A percentile compares a stretch with the other conserved stretches of the same genome.
Evolutionary conservation across 2,113 vertebrate genomes (phyloP).

Genomic region (Osmerus eperlanus): DNA sequence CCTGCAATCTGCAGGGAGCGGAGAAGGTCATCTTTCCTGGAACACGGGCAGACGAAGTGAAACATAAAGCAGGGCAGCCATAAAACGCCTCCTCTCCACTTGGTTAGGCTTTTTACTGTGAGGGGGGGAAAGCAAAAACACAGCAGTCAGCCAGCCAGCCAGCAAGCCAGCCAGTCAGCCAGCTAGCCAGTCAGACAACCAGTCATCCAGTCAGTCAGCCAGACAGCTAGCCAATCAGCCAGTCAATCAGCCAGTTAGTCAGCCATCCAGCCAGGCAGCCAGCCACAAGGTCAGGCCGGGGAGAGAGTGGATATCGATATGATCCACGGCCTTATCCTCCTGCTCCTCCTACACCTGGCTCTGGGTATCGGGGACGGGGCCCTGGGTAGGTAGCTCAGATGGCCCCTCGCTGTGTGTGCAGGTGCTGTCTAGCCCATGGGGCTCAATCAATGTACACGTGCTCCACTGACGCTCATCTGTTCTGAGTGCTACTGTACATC

Average conservation of each 20-base stretch:
- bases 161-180: no score
- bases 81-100: slow-evolving; percentile 41
- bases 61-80: slow-evolving; percentile 47
- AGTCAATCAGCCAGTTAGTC: no score
- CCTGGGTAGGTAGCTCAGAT: not conserved
- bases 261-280: not conserved
- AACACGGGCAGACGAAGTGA: slow-evolving; percentile 49
- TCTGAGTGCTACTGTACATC: slow-evolving; percentile 36
- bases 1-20: slow-evolving; percentile 51
- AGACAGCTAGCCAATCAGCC: not conserved
- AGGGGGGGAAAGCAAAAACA: not conserved
- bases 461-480: slow-evolving; percentile 52
- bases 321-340: slow-evolving; percentile 36
- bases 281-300: slow-evolving; percentile 53
- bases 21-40: slow-evolving; percentile 44
- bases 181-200: no score
- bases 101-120: slow-evolving; percentile 41
- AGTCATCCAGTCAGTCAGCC: not conserved
- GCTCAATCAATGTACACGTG: slow-evolving; percentile 53
- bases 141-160: not conserved
- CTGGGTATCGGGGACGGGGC: not conserved
- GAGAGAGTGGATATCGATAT: slow-evolving; percentile 32
- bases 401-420: slow-evolving; percentile 9
- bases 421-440: slow-evolving; percentile 10
- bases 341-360: slow-evolving; percentile 11